Base-by-base conservation (phyloP, 2,113 vertebrate genomes). In the Proteles cristata region DNA sequence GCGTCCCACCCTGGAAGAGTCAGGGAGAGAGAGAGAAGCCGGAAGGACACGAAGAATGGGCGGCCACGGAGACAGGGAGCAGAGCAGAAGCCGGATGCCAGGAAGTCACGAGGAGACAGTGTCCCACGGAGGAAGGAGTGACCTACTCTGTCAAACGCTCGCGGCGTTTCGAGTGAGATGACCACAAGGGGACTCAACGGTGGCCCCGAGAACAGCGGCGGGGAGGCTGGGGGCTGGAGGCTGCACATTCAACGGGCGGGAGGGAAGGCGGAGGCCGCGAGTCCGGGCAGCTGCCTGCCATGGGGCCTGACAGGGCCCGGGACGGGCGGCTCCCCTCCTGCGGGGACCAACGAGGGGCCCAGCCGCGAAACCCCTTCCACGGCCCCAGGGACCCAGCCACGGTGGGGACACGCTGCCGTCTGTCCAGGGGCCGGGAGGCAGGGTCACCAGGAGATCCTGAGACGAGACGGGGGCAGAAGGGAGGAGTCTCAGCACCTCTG, bases 201-300 rank as follows among this genome's bases (percentile, higher is more conserved):
- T 1, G 28, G 79, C 23, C 50, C 58, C 8, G 16, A 53, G 61
- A 61, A 71, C 2, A 73, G 68, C 26, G 48, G 45, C 10, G 2
- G 0, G n/a, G 48, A 45, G 35, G 48, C 26, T 5, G 1, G 25
- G 66, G 33, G 39, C 4, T 16, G 69, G 16, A 5, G 15, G 11
- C 5, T 16, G 9, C 63, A 43, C 43, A 84, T 7, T 19, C 61
- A 74, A 16, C 0, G 33, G 28, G 23, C 0, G 0, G 48, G 45
- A 77, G 58, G 16, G 23, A 77, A 45, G 35, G 19, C 4, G 5
- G 71, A 89, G 23, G 43, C 5, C 6, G 12, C 6, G 68, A 48
- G 25, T 4, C 11, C 3, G 12, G 0, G 26, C 23, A 48, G 55
- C 39, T 7, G 23, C 45, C 35, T 7, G 43, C 45, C 65, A 10